A percentile compares a stretch with the other conserved stretches of the same genome.
phyloP scores from a whole-genome alignment of 2,888 invertebrate species.

The Malthinus seriepunctatus region DNA sequence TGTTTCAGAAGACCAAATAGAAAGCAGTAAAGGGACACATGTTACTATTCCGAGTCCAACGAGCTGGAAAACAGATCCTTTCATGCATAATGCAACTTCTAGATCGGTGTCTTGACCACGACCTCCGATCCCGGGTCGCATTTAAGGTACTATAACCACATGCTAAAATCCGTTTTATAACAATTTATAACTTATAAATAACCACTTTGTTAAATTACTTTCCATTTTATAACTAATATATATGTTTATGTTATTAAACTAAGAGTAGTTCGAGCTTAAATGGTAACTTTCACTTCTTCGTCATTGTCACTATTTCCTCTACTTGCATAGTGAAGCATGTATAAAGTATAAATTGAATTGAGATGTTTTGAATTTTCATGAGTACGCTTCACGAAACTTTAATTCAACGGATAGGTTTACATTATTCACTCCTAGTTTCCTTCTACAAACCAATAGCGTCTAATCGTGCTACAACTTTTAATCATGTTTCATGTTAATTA shows the following conservation, averaged over 20 bases:
- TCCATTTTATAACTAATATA: too few relatives aligned
- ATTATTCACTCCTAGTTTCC: slow-evolving; percentile 7
- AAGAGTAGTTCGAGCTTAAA: too few relatives aligned
- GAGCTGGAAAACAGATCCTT: slow-evolving; percentile 42
- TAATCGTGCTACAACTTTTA: slow-evolving; percentile 1
- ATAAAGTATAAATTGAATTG: slow-evolving; percentile 6
- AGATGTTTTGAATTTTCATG: slow-evolving; percentile 16
- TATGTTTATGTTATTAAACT: too few relatives aligned
- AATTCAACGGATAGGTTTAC: not conserved
- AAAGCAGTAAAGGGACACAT: slow-evolving; percentile 40
- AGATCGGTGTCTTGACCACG: slow-evolving; percentile 47
- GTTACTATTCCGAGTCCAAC: slow-evolving; percentile 40
- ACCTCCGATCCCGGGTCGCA: slow-evolving; percentile 41
- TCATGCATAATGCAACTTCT: slow-evolving; percentile 48
- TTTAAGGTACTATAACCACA: slow-evolving; percentile 29
- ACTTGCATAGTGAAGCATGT: not conserved
- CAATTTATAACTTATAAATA: slow-evolving; percentile 4
- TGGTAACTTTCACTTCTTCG: too few relatives aligned
- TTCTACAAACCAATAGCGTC: not conserved
- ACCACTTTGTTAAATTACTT: too few relatives aligned
- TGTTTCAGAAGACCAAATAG: slow-evolving; percentile 31
- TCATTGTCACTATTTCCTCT: too few relatives aligned
- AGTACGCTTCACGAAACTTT: slow-evolving; percentile 6
- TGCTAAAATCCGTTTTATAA: slow-evolving; percentile 16
- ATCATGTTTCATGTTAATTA: not conserved